These are phyloP conservation scores for Zalophus californianus DNA, from an alignment of 2,797 vertebrate genomes.

Conservation along the genomic window DNA sequence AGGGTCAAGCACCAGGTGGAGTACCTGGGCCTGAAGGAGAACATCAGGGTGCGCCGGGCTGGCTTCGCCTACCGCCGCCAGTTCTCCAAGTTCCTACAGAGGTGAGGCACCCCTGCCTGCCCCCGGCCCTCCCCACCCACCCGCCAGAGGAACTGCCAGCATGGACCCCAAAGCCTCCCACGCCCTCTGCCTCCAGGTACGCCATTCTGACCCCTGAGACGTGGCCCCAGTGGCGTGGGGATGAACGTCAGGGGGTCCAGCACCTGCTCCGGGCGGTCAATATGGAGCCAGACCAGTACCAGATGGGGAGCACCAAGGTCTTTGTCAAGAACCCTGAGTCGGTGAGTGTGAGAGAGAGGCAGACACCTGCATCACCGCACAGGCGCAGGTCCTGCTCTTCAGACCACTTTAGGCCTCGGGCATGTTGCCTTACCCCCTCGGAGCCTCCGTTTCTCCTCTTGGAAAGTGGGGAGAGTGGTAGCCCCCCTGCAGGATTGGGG, in stretches of 20 bases:
- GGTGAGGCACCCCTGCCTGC: slow-evolving; percentile 85
- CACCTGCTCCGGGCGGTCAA: slow-evolving; percentile 95
- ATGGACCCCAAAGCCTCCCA: background rate
- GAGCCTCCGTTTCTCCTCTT: background rate
- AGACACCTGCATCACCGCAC: background rate
- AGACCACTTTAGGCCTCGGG: background rate
- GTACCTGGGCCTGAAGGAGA: slow-evolving; percentile 96
- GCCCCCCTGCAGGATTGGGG: background rate
- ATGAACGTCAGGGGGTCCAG: slow-evolving; percentile 95
- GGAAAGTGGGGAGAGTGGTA: background rate
- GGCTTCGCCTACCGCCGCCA: slow-evolving; percentile 96
- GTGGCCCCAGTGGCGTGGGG: slow-evolving; percentile 94
- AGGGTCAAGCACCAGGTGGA: slow-evolving; percentile 97
- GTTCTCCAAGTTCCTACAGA: slow-evolving; percentile 95
- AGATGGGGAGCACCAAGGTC: slow-evolving; percentile 96
- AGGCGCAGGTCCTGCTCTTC: background rate
- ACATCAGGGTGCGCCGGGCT: slow-evolving; percentile 95
- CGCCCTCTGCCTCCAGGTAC: slow-evolving; percentile 88
- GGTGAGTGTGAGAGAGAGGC: slow-evolving; percentile 85
- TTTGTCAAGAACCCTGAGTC: slow-evolving; percentile 99
- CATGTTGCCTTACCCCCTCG: background rate
- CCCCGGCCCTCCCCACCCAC: fast-evolving
- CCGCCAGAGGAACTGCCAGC: fast-evolving
- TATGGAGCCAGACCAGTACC: slow-evolving; percentile 98
- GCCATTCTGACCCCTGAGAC: slow-evolving; percentile 96